phyloP scores from a whole-genome alignment of 2,113 vertebrate species.

The Engraulis encrasicolus region DNA sequence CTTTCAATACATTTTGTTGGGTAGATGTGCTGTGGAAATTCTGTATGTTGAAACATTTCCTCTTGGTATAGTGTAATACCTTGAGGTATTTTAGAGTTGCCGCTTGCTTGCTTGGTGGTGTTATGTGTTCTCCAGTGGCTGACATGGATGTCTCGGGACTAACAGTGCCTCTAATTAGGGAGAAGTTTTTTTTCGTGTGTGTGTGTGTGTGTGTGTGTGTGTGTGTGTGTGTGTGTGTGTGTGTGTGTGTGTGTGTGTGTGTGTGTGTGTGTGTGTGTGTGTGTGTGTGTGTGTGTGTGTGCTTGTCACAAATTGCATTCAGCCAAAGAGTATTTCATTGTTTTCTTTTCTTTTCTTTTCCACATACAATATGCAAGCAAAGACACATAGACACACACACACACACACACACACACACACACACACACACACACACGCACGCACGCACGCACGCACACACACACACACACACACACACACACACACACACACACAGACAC shows the following conservation, averaged over 20 bases:
- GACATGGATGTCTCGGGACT: neutral
- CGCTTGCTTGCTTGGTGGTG: neutral
- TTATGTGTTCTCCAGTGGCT: neutral
- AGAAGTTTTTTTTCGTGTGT: neutral
- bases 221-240: too few species aligned
- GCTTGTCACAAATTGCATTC: neutral
- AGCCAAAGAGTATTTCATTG: neutral
- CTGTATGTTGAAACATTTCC: neutral
- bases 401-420: slow-evolving; percentile 3
- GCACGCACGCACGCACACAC: too few species aligned
- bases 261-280: too few species aligned
- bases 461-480: too few species aligned
- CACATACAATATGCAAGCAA: too few species aligned
- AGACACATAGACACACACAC: neutral
- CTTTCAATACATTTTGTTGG: neutral
- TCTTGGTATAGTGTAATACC: neutral
- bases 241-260: too few species aligned
- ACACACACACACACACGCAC: slow-evolving; percentile 3
- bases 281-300: too few species aligned
- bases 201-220: too few species aligned
- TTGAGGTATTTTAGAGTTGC: neutral
- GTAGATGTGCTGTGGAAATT: neutral
- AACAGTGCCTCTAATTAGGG: neutral
- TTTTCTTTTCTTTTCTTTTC: too few species aligned
- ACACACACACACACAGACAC: too few species aligned